Percentiles rank a stretch among this genome's conserved stretches.
These are phyloP conservation scores for Pterostichus madidus DNA, from an alignment of 2,888 invertebrate species.

Conservation along the genomic window DNA sequence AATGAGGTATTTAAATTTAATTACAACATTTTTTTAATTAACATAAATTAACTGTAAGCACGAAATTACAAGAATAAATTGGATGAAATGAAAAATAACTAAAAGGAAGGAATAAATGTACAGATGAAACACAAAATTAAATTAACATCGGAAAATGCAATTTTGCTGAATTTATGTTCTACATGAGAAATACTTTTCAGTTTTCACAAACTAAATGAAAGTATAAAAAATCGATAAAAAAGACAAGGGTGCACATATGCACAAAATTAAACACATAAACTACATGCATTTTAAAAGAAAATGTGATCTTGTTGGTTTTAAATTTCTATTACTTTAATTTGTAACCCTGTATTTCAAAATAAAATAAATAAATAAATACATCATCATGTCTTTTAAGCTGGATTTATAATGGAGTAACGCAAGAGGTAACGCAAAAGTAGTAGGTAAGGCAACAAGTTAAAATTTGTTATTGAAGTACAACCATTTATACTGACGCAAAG, in stretches of 20 bases:
- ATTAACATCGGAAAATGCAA: constrained; percentile 32
- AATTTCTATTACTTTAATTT: no score
- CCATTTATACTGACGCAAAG: no score
- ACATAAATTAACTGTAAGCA: constrained; percentile 10
- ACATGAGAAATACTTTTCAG: background rate
- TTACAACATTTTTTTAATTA: constrained; percentile 26
- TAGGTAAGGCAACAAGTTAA: no score
- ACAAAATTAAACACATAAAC: background rate
- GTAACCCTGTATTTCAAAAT: no score
- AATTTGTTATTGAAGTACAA: no score
- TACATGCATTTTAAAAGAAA: background rate
- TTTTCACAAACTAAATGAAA: background rate
- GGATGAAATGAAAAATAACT: background rate
- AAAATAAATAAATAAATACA: no score
- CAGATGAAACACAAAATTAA: constrained; percentile 10
- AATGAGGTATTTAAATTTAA: background rate
- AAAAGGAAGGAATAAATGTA: constrained; percentile 7
- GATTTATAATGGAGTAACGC: no score
- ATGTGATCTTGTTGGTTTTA: no score
- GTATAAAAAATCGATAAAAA: background rate
- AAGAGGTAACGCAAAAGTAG: no score
- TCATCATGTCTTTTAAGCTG: no score
- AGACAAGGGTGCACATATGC: no score
- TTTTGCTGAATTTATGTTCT: constrained; percentile 12
- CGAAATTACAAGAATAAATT: constrained; percentile 4